Evolutionary conservation across 2,888 invertebrate species (phyloP).

Genomic region (Drosophila merina): DNA sequence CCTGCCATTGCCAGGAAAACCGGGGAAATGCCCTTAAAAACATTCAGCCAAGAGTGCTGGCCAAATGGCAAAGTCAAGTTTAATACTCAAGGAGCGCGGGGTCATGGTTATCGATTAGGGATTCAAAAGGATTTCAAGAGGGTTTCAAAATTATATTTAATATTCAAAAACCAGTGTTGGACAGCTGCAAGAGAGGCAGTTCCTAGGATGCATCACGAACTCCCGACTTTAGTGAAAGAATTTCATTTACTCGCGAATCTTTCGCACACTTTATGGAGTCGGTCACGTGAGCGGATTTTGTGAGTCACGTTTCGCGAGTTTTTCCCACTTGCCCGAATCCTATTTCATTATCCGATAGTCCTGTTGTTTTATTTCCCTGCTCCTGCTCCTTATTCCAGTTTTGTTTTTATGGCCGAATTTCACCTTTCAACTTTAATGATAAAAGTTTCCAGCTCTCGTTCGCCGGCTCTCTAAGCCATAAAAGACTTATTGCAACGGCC

Average conservation of each 20-base stretch:
- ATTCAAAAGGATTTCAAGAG: neutral
- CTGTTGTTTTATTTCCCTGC: no score
- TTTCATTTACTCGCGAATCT: conserved; percentile 30
- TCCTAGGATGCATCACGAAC: neutral
- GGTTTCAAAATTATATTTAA: no score
- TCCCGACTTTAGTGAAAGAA: conserved; percentile 6
- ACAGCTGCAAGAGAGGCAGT: neutral
- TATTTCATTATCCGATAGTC: neutral
- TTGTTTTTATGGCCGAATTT: conserved; percentile 37
- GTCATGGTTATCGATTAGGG: conserved; percentile 27
- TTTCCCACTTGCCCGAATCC: conserved; percentile 3
- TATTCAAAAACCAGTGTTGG: conserved; percentile 9
- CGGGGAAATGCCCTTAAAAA: conserved; percentile 13
- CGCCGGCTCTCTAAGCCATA: conserved; percentile 40
- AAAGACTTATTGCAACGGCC: conserved; percentile 49
- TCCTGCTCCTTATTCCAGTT: neutral
- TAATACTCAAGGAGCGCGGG: neutral
- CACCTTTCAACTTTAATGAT: conserved; percentile 43
- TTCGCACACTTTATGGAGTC: conserved; percentile 28
- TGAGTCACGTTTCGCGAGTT: conserved; percentile 35
- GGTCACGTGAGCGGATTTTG: conserved; percentile 38
- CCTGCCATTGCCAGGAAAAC: neutral
- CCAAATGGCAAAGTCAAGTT: conserved; percentile 36
- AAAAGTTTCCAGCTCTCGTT: conserved; percentile 38
- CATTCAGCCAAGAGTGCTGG: conserved; percentile 5